A percentile compares a stretch with the other conserved stretches of the same genome.
phyloP scores from a whole-genome alignment of 1,140 invertebrate species.

The Listronotus oregonensis region DNA sequence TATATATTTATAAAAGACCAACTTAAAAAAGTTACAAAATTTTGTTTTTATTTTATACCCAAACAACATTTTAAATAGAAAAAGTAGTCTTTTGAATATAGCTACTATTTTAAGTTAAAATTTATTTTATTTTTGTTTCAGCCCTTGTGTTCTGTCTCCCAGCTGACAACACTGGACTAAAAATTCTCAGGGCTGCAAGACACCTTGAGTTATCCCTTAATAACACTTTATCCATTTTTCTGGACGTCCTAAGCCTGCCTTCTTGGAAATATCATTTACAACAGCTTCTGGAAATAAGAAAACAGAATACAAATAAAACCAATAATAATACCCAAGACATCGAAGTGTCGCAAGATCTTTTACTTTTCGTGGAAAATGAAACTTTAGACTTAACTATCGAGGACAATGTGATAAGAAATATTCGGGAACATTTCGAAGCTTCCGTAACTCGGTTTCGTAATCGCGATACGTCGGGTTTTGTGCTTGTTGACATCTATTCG shows the following conservation, averaged over 20 bases:
- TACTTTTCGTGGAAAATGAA: slow-evolving; percentile 41
- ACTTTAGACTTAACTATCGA: slow-evolving; percentile 37
- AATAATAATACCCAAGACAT: slow-evolving; percentile 8
- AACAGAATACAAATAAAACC: not conserved
- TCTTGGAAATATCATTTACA: slow-evolving; percentile 43
- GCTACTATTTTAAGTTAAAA: too few species aligned
- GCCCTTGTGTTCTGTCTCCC: slow-evolving; percentile 50
- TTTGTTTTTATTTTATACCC: too few species aligned
- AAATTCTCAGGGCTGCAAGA: slow-evolving; percentile 43
- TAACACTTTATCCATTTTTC: slow-evolving; percentile 49
- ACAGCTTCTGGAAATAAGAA: not conserved
- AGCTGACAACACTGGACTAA: slow-evolving; percentile 45
- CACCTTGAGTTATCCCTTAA: slow-evolving; percentile 42
- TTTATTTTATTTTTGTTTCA: slow-evolving; percentile 40
- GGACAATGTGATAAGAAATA: slow-evolving; percentile 33
- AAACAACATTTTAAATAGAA: too few species aligned
- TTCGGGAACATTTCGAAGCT: slow-evolving; percentile 20
- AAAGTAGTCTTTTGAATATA: too few species aligned
- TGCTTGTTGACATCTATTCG: slow-evolving; percentile 40
- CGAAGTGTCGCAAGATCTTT: slow-evolving; percentile 36
- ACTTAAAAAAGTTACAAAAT: too few species aligned
- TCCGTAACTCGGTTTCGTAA: slow-evolving; percentile 5
- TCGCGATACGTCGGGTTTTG: slow-evolving; percentile 28
- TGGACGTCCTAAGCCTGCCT: slow-evolving; percentile 50
- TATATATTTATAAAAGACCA: too few species aligned